These are phyloP conservation scores for Setophaga coronata DNA, from an alignment of 2,113 vertebrate species.

Conservation along the genomic window DNA sequence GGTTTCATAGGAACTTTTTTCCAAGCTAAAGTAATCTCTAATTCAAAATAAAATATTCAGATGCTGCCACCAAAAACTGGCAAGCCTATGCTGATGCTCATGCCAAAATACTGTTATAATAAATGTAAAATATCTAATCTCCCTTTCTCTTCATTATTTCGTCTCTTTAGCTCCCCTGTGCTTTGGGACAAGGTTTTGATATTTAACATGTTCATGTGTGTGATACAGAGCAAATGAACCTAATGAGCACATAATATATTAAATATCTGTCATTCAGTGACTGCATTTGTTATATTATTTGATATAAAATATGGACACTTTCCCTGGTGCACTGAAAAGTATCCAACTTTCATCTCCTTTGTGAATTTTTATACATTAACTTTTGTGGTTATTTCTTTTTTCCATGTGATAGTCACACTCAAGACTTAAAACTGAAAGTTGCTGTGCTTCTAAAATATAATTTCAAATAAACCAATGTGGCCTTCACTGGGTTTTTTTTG, in stretches of 20 bases:
- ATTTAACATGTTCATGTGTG: not conserved
- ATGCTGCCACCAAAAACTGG: not conserved
- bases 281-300: not conserved
- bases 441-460: not conserved
- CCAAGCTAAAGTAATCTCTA: not conserved
- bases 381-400: not conserved
- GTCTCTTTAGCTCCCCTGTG: not conserved
- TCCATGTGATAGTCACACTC: not conserved
- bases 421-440: not conserved
- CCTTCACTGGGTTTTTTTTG: accelerated
- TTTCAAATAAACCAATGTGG: not conserved
- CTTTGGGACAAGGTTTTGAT: not conserved
- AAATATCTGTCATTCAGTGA: not conserved
- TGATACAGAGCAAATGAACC: not conserved
- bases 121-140: not conserved
- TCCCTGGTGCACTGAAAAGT: not conserved
- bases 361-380: not conserved
- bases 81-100: not conserved
- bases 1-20: not conserved
- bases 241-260: not conserved
- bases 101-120: not conserved
- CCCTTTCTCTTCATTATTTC: not conserved
- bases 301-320: not conserved
- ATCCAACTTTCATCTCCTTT: not conserved
- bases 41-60: not conserved